Conservation (phyloP, 2,797 vertebrate genomes). For the Microtus obscurus region DNA sequence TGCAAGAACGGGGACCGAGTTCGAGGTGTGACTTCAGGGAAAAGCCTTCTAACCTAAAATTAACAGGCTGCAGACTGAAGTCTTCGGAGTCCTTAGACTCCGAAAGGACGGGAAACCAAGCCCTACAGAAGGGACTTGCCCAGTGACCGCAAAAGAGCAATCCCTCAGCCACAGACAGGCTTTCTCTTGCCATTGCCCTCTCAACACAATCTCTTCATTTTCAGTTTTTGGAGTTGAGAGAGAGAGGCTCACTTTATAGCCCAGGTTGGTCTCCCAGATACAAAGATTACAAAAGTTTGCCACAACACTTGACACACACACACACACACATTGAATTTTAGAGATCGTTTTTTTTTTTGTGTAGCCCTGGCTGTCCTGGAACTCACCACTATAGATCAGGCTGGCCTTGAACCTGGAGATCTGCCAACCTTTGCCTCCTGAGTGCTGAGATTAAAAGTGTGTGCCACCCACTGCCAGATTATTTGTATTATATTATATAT, state of each 20-base stretch:
- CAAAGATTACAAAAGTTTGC: background rate
- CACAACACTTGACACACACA: background rate
- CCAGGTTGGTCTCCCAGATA: background rate
- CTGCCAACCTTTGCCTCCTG: background rate
- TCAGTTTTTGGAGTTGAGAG: background rate
- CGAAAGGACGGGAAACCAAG: background rate
- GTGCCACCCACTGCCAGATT: no score
- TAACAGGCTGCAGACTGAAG: background rate
- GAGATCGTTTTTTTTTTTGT: background rate
- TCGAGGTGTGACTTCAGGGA: background rate
- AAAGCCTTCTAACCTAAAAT: constrained; percentile 26
- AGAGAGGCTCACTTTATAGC: background rate
- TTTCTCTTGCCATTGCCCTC: constrained; percentile 34
- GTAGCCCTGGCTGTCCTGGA: background rate
- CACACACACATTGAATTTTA: background rate
- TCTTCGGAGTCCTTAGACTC: background rate
- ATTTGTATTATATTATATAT: background rate
- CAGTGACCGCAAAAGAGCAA: background rate
- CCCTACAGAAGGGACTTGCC: background rate
- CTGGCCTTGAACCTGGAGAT: background rate
- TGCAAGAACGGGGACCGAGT: background rate
- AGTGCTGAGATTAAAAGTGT: background rate
- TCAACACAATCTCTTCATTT: background rate
- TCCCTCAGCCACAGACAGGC: background rate
- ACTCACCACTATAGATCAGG: background rate